phyloP scores from a whole-genome alignment of 1,140 invertebrate species.

The Drosophila leontia region DNA sequence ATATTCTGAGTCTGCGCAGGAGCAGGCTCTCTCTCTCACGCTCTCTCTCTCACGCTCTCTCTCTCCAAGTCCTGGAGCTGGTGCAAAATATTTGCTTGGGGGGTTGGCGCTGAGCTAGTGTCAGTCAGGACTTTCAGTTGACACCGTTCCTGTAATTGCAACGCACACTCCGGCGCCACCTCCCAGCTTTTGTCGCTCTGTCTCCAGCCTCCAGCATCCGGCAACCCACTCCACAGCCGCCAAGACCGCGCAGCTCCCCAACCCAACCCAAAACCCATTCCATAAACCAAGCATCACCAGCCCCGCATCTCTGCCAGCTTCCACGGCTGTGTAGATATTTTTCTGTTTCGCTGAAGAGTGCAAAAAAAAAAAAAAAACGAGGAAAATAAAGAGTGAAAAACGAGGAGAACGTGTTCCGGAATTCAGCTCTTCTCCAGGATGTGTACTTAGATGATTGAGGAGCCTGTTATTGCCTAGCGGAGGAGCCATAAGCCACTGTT shows the following conservation, averaged over 20 bases:
- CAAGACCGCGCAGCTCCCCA: conserved; percentile 55
- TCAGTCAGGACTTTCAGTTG: conserved; percentile 71
- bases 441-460: conserved; percentile 18
- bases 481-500: background rate
- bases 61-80: conserved; percentile 26
- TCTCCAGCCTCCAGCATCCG: conserved; percentile 17
- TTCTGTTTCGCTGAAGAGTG: conserved; percentile 50
- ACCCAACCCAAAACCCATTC: conserved; percentile 4
- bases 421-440: conserved; percentile 31
- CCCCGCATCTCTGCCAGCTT: conserved; percentile 36
- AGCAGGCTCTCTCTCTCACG: background rate
- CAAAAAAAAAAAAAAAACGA: conserved; percentile 25
- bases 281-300: conserved; percentile 22
- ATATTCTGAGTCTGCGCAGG: conserved; percentile 58
- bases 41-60: conserved; percentile 1
- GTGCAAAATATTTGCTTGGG: conserved; percentile 54
- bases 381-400: conserved; percentile 31
- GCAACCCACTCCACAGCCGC: conserved; percentile 21
- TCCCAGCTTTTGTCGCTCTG: conserved; percentile 40
- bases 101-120: conserved; percentile 72
- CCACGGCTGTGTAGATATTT: conserved; percentile 77
- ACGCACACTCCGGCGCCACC: conserved; percentile 56
- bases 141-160: conserved; percentile 78
- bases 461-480: conserved; percentile 20
- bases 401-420: conserved; percentile 47